Base-by-base conservation (phyloP, 2,888 invertebrate genomes). In the Epirrhoe tristata region DNA sequence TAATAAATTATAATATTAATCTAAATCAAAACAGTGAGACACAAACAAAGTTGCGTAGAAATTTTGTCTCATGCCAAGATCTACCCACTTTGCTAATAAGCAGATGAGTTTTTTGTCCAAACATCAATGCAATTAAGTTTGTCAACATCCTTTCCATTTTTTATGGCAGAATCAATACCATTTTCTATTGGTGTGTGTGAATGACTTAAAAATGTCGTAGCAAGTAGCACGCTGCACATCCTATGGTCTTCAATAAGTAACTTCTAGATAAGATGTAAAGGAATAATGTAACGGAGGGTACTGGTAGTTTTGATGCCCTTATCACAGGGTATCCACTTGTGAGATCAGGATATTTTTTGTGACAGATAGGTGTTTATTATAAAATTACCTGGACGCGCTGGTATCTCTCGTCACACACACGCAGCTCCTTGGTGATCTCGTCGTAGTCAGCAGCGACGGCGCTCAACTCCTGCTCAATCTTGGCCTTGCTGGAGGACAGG, bases 391-490 rank as follows among this genome's bases (percentile, higher is more conserved):
- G 95, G 76, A 98, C 97, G 88, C 98, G 97, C 94, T 98, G 98
- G 95, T 96, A 98, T 93, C 98, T 97, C 93, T 99, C 99, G 88
- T 99, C 99, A 85, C 96, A 96, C 80, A 98, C 96, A 91, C 97
- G 97, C 84, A 99, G 95, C 91, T 99, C 98, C 94, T 98, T 98
- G 91, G 98, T 97, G 86, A 99, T 97, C 94, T 99, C 99, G 88
- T 99, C 99, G 90, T 99, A 98, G 93, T 99, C 99, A 79, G 98
- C 96, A 78, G 98, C 97, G 81, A 99, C 95, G 79, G 97, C 96
- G 62, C 96, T 94, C 82, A 99, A 94, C 92, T 99, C 99, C 87
- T 98, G 98, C 94, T 99, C 99, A 87, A 99, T 95, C 94, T 98
- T 98, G 87, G 97, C 96, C 95, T 97, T 99, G 92, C 97, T 96